Evolutionary conservation across 2,113 vertebrate species (phyloP).

Genomic region (Haemorhous mexicanus): DNA sequence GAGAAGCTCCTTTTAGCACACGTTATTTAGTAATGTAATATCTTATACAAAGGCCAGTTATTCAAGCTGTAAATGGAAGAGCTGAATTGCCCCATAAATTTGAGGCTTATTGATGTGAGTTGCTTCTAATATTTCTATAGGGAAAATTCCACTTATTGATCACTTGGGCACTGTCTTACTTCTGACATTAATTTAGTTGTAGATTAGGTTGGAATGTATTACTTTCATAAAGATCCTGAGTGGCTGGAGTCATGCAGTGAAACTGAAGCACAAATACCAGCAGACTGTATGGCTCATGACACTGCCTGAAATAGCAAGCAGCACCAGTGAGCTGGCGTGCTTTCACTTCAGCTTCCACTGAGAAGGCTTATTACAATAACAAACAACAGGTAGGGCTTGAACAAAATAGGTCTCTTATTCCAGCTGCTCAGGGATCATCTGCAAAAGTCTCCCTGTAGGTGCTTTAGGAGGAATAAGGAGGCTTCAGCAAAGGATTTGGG

Average conservation of each 20-base stretch:
- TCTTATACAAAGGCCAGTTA: conserved; percentile 42
- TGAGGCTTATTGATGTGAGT: conserved; percentile 56
- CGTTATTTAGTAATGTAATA: conserved; percentile 63
- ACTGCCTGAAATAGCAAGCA: conserved; percentile 44
- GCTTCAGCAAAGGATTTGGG: neutral
- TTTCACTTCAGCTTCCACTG: conserved; percentile 13
- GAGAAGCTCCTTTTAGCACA: neutral
- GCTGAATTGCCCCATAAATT: conserved; percentile 51
- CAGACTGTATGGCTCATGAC: conserved; percentile 14
- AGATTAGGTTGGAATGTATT: conserved; percentile 55
- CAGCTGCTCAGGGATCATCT: conserved; percentile 1
- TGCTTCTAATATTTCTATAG: conserved; percentile 53
- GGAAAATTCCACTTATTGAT: conserved; percentile 57
- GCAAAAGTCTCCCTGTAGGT: neutral
- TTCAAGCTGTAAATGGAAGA: conserved; percentile 55
- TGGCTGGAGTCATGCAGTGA: conserved; percentile 51
- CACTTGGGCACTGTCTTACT: conserved; percentile 41
- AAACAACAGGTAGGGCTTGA: conserved; percentile 44
- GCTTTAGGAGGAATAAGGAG: neutral
- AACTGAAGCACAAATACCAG: conserved; percentile 29
- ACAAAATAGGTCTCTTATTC: neutral
- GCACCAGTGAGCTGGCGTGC: conserved; percentile 5
- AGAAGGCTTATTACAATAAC: conserved; percentile 25
- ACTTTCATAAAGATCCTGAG: conserved; percentile 57
- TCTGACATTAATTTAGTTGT: conserved; percentile 59